Evolutionary conservation across 2,888 invertebrate species (phyloP).

Genomic region (Drosophila helvetica): DNA sequence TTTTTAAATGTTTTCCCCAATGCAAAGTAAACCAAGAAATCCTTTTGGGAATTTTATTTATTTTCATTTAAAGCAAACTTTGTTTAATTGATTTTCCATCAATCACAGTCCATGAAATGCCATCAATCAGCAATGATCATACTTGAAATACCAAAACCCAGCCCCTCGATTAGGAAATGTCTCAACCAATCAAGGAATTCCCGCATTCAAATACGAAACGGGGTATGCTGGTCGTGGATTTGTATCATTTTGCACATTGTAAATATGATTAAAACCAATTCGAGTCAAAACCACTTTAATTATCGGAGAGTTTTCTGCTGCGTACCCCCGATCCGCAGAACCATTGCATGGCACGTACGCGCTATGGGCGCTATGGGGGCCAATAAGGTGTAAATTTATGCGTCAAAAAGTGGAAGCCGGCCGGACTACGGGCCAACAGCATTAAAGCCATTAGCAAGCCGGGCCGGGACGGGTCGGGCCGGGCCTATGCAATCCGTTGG

Average conservation of each 20-base stretch:
- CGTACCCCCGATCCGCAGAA: constrained; percentile 5
- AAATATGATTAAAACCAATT: constrained; percentile 76
- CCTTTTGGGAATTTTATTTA: background rate
- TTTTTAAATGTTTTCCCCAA: background rate
- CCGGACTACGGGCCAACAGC: constrained; percentile 35
- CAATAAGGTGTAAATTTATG: constrained; percentile 83
- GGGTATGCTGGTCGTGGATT: constrained; percentile 41
- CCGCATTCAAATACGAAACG: constrained; percentile 40
- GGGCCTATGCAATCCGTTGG: constrained; percentile 65
- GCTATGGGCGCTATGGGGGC: constrained; percentile 80
- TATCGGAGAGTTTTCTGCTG: constrained; percentile 49
- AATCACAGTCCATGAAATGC: background rate
- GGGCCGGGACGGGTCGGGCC: too few species aligned
- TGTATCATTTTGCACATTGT: constrained; percentile 53
- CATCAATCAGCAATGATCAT: background rate
- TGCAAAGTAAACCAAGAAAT: background rate
- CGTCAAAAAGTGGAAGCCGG: constrained; percentile 47
- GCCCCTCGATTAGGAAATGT: background rate
- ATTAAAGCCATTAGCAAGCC: constrained; percentile 55
- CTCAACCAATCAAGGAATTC: constrained; percentile 25
- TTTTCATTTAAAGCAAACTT: background rate
- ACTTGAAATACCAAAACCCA: background rate
- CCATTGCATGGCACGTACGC: constrained; percentile 57
- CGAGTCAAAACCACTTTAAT: constrained; percentile 79
- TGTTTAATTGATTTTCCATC: background rate